Evolutionary conservation across 2,888 invertebrate species (phyloP), one percentile per base, ranked within the genome.

Genomic region (Drosophila hamatofila): DNA sequence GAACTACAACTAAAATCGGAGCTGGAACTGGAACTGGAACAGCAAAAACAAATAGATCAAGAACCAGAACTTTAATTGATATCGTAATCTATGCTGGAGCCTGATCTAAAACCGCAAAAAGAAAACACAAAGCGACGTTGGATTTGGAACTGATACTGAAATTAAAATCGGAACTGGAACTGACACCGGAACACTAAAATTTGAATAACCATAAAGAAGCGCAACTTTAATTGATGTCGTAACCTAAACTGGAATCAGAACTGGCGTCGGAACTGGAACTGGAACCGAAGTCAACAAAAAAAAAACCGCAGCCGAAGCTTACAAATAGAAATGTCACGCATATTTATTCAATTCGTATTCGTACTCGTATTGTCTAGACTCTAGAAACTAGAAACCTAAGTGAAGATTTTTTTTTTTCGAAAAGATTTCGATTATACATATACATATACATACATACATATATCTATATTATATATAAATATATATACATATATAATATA

Each of bases 281-380:
- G 55, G 25, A 27, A 41, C 16, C 49, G 49, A 49, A 49, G 33
- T 49, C 30, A 49, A n/a, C n/a, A n/a, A n/a, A n/a, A n/a, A n/a
- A n/a, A 33, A 21, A 14, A 33, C n/a, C 49, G 33, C 48, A 30
- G 14, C 37, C 44, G 33, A 11, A 41, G 54, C 61, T 69, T 58
- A 68, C 33, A 44, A 39, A 58, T 49, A 49, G 42, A 61, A 61
- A 42, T 55, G 55, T 75, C 52, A 58, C 65, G 72, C 72, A 61
- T 78, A 78, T 78, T 80, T 72, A 78, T 80, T 68, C 65, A 59
- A 72, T 48, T 80, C 63, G 64, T 79, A 79, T 75, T 71, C 61
- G 56, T 56, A 72, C 49, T 80, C 65, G 64, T 79, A 79, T 66
- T 64, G 58, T 70, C 63, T 75, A 73, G 61, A 61, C 60, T 72